Conservation (phyloP, 1,140 invertebrate genomes). For the Odontomachus brunneus region DNA sequence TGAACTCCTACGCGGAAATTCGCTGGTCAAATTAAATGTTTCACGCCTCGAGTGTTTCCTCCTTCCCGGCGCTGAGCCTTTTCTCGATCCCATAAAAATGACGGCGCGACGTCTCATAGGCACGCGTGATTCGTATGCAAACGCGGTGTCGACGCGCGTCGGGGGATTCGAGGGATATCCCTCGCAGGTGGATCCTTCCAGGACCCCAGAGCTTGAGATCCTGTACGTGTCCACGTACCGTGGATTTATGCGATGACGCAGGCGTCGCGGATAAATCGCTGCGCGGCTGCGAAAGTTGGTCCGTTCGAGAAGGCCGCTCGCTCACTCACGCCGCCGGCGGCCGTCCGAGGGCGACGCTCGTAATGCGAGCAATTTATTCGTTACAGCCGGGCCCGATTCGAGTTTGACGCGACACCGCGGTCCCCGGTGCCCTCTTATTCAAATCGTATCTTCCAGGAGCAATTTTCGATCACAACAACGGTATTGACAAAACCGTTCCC, state of each 20-base stretch:
- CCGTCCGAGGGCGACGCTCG: constrained; percentile 61
- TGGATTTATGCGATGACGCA: constrained; percentile 67
- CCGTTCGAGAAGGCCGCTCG: constrained; percentile 56
- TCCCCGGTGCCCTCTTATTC: constrained; percentile 78
- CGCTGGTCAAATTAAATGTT: background rate
- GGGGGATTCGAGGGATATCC: constrained; percentile 26
- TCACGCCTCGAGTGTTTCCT: background rate
- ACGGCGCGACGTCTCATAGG: background rate
- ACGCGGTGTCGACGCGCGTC: background rate
- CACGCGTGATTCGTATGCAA: constrained; percentile 11
- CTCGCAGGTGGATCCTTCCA: constrained; percentile 21
- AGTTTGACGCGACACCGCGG: constrained; percentile 70
- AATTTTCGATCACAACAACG: constrained; percentile 81
- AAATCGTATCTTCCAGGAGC: constrained; percentile 80
- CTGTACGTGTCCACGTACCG: constrained; percentile 62
- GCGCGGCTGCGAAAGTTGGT: constrained; percentile 66
- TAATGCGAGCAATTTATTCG: constrained; percentile 77
- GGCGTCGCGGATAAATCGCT: constrained; percentile 68
- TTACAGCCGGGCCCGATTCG: constrained; percentile 74
- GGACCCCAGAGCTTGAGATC: background rate
- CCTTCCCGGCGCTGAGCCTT: background rate
- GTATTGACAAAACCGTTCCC: constrained; percentile 80
- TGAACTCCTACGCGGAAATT: too few species aligned
- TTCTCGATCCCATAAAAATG: constrained; percentile 2
- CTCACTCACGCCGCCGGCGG: constrained; percentile 35